Evolutionary conservation across 2,797 vertebrate genomes (phyloP).

Genomic region (Hylomyscus alleni): DNA sequence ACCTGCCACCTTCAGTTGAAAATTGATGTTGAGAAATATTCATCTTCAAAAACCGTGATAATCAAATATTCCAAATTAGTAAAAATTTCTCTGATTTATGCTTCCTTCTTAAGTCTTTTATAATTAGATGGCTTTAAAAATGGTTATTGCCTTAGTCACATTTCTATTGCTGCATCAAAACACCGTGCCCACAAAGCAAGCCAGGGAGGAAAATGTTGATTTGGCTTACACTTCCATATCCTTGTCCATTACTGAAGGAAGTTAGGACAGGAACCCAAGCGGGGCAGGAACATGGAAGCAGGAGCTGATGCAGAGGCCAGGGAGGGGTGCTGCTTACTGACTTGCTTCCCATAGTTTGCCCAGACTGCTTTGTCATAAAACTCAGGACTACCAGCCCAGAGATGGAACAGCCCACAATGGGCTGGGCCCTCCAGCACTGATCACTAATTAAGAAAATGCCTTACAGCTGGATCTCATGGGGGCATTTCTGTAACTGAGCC

Average conservation of each 20-base stretch:
- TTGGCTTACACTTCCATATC: neutral
- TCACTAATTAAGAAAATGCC: neutral
- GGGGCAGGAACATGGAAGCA: no score
- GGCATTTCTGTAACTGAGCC: neutral
- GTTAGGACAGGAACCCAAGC: neutral
- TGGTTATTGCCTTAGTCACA: neutral
- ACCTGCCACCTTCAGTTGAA: neutral
- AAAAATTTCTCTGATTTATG: neutral
- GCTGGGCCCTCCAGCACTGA: no score
- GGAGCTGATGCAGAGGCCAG: no score
- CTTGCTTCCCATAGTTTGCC: no score
- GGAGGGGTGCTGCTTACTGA: no score
- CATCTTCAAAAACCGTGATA: neutral
- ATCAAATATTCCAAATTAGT: neutral
- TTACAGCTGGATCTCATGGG: neutral
- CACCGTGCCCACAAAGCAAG: neutral
- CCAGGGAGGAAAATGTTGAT: neutral
- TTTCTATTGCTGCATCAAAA: neutral
- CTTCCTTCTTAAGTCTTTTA: neutral
- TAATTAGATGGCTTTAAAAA: neutral
- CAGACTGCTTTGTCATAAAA: neutral
- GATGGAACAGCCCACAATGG: neutral
- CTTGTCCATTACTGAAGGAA: neutral
- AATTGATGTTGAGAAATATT: neutral
- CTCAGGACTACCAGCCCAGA: neutral